A percentile compares a stretch with the other conserved stretches of the same genome.
These are phyloP conservation scores for Apodemus agrarius DNA, from an alignment of 2,797 vertebrate genomes.

Conservation along the genomic window DNA sequence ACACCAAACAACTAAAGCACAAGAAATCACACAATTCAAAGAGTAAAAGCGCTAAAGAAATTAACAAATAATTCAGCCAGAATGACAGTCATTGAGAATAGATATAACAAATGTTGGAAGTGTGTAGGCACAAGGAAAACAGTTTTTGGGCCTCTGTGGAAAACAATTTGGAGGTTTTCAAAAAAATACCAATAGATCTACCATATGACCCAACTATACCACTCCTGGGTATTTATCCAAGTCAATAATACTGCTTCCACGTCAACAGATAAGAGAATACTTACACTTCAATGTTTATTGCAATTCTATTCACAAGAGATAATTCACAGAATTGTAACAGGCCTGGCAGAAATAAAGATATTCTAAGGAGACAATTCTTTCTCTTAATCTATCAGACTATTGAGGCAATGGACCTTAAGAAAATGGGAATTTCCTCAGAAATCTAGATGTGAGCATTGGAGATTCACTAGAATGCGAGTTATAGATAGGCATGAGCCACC, in stretches of 20 bases:
- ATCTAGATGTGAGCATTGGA: not conserved
- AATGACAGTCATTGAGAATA: not conserved
- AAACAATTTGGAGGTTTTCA: not conserved
- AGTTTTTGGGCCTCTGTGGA: not conserved
- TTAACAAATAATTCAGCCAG: not conserved
- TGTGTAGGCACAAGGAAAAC: not conserved
- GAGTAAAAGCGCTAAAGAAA: not conserved
- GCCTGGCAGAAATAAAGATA: not conserved
- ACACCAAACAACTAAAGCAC: not conserved
- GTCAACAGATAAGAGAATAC: not conserved
- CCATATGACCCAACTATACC: not conserved
- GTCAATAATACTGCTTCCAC: not conserved
- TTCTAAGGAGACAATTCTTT: not conserved
- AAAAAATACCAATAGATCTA: not conserved
- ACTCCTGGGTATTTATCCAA: not conserved
- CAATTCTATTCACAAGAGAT: not conserved
- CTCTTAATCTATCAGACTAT: not conserved
- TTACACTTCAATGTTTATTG: not conserved
- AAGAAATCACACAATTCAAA: not conserved
- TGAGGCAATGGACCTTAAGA: not conserved
- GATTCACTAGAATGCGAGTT: not conserved
- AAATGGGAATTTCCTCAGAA: not conserved
- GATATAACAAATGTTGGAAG: not conserved
- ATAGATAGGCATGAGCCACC: not conserved
- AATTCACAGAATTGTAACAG: not conserved